Base-by-base conservation (phyloP, 2,113 vertebrate species). In the Prolemur simus region DNA sequence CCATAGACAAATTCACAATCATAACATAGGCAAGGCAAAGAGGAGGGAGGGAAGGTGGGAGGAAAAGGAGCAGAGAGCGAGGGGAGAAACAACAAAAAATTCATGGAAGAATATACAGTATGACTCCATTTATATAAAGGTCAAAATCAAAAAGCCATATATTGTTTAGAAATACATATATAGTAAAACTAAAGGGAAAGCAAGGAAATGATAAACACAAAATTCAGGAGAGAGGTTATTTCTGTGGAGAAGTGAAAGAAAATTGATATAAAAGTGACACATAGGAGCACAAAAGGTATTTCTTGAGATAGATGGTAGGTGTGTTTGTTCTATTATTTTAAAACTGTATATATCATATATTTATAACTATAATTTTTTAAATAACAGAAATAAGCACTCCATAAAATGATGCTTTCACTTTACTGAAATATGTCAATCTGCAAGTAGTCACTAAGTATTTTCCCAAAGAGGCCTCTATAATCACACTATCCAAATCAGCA, bases 151-250 rank as follows among this genome's bases (percentile, higher is more conserved):
- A 88, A 94, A 96, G 39, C 6, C 66, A 86, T 69, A 73, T 66
- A 45, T 64, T 85, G 8, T 85, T 84, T 82, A 94, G 42, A 85
- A 94, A 96, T 66, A 94, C 8, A 77, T 23, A 89, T 20, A 63
- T 4, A 81, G 39, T 10, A 96, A 68, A 89, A 77, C 23, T 34
- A 49, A 89, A 92, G 60, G 6, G 91, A 78, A 93, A 68, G 18
- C 9, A 88, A 73, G 18, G 32, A 82, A 83, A 73, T 73, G 3
- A 92, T 45, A 68, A 74, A 60, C 9, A 63, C 39, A 58, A 71
- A 71, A 71, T 49, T 63, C 13, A 89, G 64, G 25, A 85, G 32
- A 37, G 13, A 94, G 32, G 27, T 56, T 88, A 74, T 45, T 85
- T 60, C 42, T 42, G 42, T 54, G 9, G 8, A 5, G 3, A 2